phyloP scores from a whole-genome alignment of 92 coral and sea anemone species.

The Palythoa grandis region DNA sequence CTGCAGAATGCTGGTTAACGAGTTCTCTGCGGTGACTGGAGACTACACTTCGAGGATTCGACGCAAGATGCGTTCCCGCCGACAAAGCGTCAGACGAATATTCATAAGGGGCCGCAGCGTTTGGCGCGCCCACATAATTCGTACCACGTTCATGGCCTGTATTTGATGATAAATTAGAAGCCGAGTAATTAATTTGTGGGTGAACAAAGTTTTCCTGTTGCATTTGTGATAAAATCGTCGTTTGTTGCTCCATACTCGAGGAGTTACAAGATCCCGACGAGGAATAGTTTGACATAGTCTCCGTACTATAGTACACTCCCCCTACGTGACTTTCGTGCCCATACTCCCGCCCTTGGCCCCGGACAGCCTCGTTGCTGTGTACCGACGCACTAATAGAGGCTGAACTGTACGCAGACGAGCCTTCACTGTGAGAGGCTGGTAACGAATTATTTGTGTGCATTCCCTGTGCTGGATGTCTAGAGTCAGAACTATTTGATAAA shows the following conservation, averaged over 20 bases:
- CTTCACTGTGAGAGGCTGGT: constrained; percentile 83
- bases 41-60: constrained; percentile 75
- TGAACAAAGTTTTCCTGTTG: constrained; percentile 36
- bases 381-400: constrained; percentile 74
- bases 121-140: constrained; percentile 52
- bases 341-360: constrained; percentile 72
- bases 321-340: constrained; percentile 57
- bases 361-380: constrained; percentile 83
- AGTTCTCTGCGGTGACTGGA: constrained; percentile 82
- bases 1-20: constrained; percentile 84
- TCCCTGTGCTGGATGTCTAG: constrained; percentile 73
- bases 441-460: constrained; percentile 73
- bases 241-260: constrained; percentile 74
- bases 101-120: constrained; percentile 53
- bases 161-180: constrained; percentile 65
- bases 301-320: constrained; percentile 86
- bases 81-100: constrained; percentile 47
- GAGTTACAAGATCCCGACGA: constrained; percentile 88
- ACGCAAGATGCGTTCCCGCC: constrained; percentile 72
- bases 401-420: constrained; percentile 90
- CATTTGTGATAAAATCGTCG: constrained; percentile 52
- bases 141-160: constrained; percentile 70
- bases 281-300: constrained; percentile 87
- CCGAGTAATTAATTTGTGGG: constrained; percentile 67
- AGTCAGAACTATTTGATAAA: constrained; percentile 88